Conservation (phyloP, 2,888 invertebrate species). For the Orthosia gracilis region DNA sequence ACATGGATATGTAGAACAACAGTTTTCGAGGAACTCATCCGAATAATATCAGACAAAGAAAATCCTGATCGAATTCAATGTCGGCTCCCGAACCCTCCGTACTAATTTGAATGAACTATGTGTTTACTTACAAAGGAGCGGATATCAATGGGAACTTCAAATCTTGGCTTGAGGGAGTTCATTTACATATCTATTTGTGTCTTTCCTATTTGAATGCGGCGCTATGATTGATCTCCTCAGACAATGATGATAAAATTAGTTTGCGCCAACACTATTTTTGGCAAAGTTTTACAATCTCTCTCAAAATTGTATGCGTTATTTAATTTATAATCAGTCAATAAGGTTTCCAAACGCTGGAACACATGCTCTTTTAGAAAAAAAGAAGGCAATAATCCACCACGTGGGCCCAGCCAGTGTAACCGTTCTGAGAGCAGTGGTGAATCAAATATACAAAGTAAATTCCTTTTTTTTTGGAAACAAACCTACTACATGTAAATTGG, state of each 20-base stretch:
- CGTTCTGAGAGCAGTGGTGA: too few species aligned
- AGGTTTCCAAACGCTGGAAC: too few species aligned
- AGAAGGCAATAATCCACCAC: too few species aligned
- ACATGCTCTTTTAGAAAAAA: too few species aligned
- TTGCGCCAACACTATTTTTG: neutral
- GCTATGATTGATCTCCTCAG: slow-evolving; percentile 17
- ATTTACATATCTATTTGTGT: slow-evolving; percentile 44
- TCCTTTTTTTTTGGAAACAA: too few species aligned
- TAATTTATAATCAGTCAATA: neutral
- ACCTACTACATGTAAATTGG: too few species aligned
- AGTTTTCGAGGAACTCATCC: neutral
- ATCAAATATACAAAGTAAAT: too few species aligned
- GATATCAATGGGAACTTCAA: slow-evolving; percentile 35
- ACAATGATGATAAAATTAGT: neutral
- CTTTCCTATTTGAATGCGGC: slow-evolving; percentile 5
- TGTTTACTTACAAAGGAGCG: slow-evolving; percentile 25
- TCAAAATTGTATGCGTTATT: neutral
- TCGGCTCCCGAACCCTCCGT: neutral
- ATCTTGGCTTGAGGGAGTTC: slow-evolving; percentile 5
- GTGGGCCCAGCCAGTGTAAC: too few species aligned
- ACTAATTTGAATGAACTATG: slow-evolving; percentile 36
- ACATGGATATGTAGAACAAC: neutral
- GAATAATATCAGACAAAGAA: slow-evolving; percentile 5
- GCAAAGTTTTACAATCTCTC: neutral
- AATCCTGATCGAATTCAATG: slow-evolving; percentile 11